Evolutionary conservation across 2,113 vertebrate genomes (phyloP), one percentile per base, ranked within the genome.

Genomic region (Labeo catla): DNA sequence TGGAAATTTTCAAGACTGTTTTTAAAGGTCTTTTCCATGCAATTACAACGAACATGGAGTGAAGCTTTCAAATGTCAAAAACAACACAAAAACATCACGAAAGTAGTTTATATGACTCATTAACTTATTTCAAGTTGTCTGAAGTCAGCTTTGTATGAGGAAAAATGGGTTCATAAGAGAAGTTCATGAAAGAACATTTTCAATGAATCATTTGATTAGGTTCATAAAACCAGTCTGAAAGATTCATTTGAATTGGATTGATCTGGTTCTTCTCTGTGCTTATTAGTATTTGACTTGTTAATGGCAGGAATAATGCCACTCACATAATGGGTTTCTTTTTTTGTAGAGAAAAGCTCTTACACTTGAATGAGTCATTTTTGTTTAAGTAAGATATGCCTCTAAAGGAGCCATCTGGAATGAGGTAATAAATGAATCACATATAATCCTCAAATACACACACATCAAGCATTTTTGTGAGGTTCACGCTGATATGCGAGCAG

Each of bases 261-360:
- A 66, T 34, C 63, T 66, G 63, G 12, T 66, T 66, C 63, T 28
- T 28, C 36, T 36, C 4, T 1, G 19, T 63, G 78, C 6, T 13
- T 63, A 28, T 45, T 45, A 80, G 36, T 47, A 47, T 80, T 80
- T 80, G 12, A 80, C 47, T 80, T n/a, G 39, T 80, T 47, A 63
- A 80, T 47, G 57, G 78, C 11, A 47, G 78, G 7, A 45, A 81
- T 63, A 28, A 28, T 16, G n/a, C 4, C 11, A 47, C 47, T 28
- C 47, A 8, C n/a, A 50, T 28, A 52, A 50, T 45, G 19, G 50
- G 34, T 59, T 36, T 36, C 10, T 15, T 13, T 36, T 79, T 43
- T 47, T 49, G 19, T 36, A 12, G 15, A 80, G 36, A 63, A 15
- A 80, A 47, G 57, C 78, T 80, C 78, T 23, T 47, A 59, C 19